phyloP scores from a whole-genome alignment of 2,888 invertebrate genomes.

The Barypeithes pellucidus region DNA sequence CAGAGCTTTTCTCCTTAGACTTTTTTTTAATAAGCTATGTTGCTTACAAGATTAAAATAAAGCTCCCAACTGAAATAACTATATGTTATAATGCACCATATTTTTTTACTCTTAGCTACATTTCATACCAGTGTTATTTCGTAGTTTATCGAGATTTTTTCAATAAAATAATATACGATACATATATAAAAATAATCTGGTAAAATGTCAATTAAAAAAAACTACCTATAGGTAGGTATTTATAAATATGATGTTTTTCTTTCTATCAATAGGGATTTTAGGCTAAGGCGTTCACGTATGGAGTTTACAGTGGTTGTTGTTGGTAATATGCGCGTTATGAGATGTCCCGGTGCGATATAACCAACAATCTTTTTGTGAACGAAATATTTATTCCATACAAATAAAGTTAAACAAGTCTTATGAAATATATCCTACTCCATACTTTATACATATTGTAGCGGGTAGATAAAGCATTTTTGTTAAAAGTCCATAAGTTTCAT shows the following conservation, averaged over 20 bases:
- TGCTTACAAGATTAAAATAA: too few relatives aligned
- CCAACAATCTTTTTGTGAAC: not conserved
- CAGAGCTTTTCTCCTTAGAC: too few relatives aligned
- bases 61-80: too few relatives aligned
- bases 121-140: slow-evolving; percentile 58
- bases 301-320: slow-evolving; percentile 1
- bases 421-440: slow-evolving; percentile 55
- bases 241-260: slow-evolving; percentile 25
- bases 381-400: slow-evolving; percentile 22
- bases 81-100: too few relatives aligned
- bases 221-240: slow-evolving; percentile 21
- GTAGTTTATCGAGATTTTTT: slow-evolving; percentile 49
- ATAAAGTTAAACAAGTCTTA: slow-evolving; percentile 56
- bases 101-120: slow-evolving; percentile 15
- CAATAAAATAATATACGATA: slow-evolving; percentile 5
- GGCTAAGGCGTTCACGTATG: slow-evolving; percentile 21
- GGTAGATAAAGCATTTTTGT: slow-evolving; percentile 18
- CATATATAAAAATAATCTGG: slow-evolving; percentile 23
- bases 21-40: too few relatives aligned
- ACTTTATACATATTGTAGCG: slow-evolving; percentile 20
- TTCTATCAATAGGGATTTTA: slow-evolving; percentile 1
- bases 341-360: not conserved
- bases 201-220: slow-evolving; percentile 32
- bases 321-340: not conserved
- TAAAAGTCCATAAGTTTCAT: slow-evolving; percentile 24